phyloP scores from a whole-genome alignment of 2,797 vertebrate species.

The Sebastes elongatus region DNA sequence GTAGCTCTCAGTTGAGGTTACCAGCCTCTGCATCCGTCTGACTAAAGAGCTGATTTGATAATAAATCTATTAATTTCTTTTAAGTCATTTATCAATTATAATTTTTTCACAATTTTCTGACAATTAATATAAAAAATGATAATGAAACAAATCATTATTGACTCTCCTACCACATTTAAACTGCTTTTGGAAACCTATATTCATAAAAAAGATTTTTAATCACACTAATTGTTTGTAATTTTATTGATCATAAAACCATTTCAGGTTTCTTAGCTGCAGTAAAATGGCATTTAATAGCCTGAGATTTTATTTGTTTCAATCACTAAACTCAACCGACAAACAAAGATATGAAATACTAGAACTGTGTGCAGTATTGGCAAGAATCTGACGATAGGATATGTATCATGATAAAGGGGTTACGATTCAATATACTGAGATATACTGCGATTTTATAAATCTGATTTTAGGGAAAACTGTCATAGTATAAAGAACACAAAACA shows the following conservation, averaged over 20 bases:
- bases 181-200: neutral
- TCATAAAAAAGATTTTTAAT: neutral
- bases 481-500: too few species aligned
- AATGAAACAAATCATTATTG: neutral
- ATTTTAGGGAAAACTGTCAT: too few species aligned
- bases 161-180: neutral
- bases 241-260: neutral
- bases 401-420: too few species aligned
- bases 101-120: neutral
- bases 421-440: too few species aligned
- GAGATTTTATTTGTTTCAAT: too few species aligned
- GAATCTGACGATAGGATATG: too few species aligned
- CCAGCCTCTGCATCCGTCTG: too few species aligned
- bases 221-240: neutral
- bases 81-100: neutral
- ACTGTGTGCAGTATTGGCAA: too few species aligned
- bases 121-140: neutral
- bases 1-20: neutral
- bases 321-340: too few species aligned
- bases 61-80: neutral
- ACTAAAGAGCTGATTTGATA: neutral
- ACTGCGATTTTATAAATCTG: too few species aligned
- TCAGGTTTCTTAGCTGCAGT: neutral
- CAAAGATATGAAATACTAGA: too few species aligned
- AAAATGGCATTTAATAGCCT: too few species aligned